These are phyloP conservation scores for Halesus radiatus DNA, from an alignment of 1,140 invertebrate genomes.

Conservation along the genomic window DNA sequence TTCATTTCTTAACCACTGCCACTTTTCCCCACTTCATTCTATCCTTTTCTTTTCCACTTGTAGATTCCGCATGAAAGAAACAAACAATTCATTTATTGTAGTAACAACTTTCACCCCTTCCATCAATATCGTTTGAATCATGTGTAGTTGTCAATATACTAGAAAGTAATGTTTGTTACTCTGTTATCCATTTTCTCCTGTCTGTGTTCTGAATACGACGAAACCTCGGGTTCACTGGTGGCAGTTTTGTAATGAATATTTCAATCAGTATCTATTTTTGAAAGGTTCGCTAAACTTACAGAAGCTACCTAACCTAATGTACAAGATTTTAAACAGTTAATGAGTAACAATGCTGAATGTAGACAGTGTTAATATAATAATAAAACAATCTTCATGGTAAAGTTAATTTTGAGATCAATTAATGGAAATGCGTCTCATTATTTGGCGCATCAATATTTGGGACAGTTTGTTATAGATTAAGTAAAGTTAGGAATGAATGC, in stretches of 20 bases:
- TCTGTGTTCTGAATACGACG: too few species aligned
- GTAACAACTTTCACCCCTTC: too few species aligned
- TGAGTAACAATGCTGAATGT: neutral
- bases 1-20: constrained; percentile 6
- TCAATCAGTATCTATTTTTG: neutral
- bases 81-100: neutral
- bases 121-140: neutral
- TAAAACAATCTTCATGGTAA: too few species aligned
- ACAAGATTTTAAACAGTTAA: neutral
- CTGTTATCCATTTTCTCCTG: too few species aligned
- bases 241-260: too few species aligned
- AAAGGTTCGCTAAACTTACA: neutral
- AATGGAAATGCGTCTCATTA: neutral
- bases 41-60: too few species aligned
- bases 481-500: constrained; percentile 14
- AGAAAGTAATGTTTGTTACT: too few species aligned
- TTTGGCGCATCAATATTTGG: constrained; percentile 2
- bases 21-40: neutral
- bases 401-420: too few species aligned
- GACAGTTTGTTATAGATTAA: constrained; percentile 15
- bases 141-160: neutral
- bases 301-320: neutral
- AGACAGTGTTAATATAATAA: too few species aligned
- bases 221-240: too few species aligned
- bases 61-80: too few species aligned